phyloP scores from a whole-genome alignment of 2,113 vertebrate species.

The Vulpes ferrilata region DNA sequence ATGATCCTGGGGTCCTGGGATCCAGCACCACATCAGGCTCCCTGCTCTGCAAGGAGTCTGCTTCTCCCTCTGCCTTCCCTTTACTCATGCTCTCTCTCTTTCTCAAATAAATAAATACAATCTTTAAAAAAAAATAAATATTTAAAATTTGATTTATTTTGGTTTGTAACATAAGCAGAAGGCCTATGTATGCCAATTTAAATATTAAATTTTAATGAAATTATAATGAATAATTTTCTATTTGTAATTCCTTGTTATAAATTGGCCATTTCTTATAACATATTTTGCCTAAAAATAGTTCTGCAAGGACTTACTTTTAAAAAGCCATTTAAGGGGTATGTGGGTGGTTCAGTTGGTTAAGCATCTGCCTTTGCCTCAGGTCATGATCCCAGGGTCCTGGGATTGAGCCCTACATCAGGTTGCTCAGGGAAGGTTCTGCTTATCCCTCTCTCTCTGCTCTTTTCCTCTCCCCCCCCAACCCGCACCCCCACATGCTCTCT shows the following conservation, averaged over 20 bases:
- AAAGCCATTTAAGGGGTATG: not conserved
- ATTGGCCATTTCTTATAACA: not conserved
- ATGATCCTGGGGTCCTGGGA: no score
- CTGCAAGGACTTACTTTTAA: not conserved
- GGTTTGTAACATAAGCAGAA: conserved; percentile 1
- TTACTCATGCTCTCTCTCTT: no score
- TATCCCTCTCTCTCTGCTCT: not conserved
- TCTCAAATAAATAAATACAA: no score
- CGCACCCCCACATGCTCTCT: not conserved
- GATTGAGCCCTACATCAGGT: not conserved
- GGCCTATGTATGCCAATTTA: not conserved
- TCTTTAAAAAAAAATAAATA: not conserved
- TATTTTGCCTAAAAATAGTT: conserved; percentile 9
- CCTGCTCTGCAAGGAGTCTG: no score
- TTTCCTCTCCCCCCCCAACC: not conserved
- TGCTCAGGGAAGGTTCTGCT: not conserved
- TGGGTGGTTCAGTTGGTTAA: not conserved
- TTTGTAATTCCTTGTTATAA: not conserved
- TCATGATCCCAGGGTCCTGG: not conserved
- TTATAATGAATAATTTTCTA: not conserved
- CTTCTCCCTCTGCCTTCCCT: no score
- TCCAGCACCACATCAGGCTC: no score
- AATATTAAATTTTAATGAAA: not conserved
- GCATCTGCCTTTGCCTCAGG: not conserved
- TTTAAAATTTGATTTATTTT: not conserved